phyloP scores from a whole-genome alignment of 2,888 invertebrate species.

The Enchytraeus crypticus region DNA sequence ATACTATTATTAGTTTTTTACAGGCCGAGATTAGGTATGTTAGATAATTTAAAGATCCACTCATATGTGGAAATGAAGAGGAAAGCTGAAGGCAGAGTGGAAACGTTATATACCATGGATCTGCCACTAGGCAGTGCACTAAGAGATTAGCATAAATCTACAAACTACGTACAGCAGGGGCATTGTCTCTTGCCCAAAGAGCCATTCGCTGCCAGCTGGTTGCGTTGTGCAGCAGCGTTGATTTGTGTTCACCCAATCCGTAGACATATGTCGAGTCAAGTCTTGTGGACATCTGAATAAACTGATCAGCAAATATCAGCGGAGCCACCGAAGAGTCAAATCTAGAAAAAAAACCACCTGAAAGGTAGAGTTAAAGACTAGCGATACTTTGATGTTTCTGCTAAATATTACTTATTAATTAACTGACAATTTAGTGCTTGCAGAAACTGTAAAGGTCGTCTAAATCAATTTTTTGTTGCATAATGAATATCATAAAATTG shows the following conservation, averaged over 20 bases:
- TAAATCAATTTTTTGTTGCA: too few relatives aligned
- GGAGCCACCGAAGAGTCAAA: constrained; percentile 58
- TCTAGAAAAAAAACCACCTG: constrained; percentile 47
- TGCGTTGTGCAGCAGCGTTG: constrained; percentile 19
- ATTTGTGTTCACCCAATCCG: constrained; percentile 53
- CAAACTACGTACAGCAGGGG: constrained; percentile 26
- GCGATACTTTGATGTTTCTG: neutral
- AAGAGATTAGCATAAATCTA: neutral
- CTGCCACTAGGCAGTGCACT: neutral
- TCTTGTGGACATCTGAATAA: constrained; percentile 60
- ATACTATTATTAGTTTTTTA: too few relatives aligned
- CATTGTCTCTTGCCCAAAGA: constrained; percentile 34
- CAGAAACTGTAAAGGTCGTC: too few relatives aligned
- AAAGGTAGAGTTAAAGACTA: neutral
- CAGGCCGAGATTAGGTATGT: too few relatives aligned
- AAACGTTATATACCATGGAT: neutral
- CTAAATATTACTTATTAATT: neutral
- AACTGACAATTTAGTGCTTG: too few relatives aligned
- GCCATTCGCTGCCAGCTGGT: constrained; percentile 21
- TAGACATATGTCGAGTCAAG: constrained; percentile 61
- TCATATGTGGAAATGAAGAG: too few relatives aligned
- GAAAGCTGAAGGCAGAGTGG: too few relatives aligned
- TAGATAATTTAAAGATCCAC: too few relatives aligned
- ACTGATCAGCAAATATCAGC: constrained; percentile 66
- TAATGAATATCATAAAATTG: too few relatives aligned